A percentile compares a stretch with the other conserved stretches of the same genome.
These are phyloP conservation scores for Drosophila stalkeri DNA, from an alignment of 2,888 invertebrate genomes.

Conservation along the genomic window DNA sequence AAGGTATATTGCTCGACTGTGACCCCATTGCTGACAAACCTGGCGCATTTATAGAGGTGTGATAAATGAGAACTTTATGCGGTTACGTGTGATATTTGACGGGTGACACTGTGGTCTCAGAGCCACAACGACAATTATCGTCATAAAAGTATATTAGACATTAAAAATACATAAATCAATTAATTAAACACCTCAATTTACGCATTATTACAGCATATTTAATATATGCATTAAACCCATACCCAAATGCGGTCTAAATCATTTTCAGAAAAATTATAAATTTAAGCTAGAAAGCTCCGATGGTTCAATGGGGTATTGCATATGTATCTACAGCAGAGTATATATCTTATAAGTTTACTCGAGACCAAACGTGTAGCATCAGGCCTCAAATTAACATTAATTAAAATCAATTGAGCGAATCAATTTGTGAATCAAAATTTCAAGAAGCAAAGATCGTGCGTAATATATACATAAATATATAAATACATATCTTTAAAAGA, in stretches of 20 bases:
- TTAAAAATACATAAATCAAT: conserved; percentile 2
- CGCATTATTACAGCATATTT: background rate
- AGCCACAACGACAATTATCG: background rate
- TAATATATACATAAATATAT: conserved; percentile 1
- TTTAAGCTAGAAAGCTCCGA: too few species aligned
- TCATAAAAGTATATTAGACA: background rate
- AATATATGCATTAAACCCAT: background rate
- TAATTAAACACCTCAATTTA: conserved; percentile 1
- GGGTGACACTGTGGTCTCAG: conserved; percentile 21
- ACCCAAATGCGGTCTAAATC: background rate
- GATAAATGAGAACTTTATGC: conserved; percentile 24
- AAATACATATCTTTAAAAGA: background rate
- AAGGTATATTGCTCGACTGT: conserved; percentile 4
- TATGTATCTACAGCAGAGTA: background rate
- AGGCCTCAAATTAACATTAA: conserved; percentile 62
- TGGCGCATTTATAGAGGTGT: conserved; percentile 42
- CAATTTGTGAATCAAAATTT: conserved; percentile 49
- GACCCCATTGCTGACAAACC: background rate
- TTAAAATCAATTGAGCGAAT: conserved; percentile 67
- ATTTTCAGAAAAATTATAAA: background rate
- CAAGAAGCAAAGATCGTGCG: conserved; percentile 24
- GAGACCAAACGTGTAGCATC: conserved; percentile 85
- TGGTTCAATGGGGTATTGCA: background rate
- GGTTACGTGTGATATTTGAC: conserved; percentile 40
- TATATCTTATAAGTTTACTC: conserved; percentile 83